A percentile compares a stretch with the other conserved stretches of the same genome.
These are phyloP conservation scores for Sphaerodactylus townsendi DNA, from an alignment of 2,113 vertebrate species.

Conservation along the genomic window DNA sequence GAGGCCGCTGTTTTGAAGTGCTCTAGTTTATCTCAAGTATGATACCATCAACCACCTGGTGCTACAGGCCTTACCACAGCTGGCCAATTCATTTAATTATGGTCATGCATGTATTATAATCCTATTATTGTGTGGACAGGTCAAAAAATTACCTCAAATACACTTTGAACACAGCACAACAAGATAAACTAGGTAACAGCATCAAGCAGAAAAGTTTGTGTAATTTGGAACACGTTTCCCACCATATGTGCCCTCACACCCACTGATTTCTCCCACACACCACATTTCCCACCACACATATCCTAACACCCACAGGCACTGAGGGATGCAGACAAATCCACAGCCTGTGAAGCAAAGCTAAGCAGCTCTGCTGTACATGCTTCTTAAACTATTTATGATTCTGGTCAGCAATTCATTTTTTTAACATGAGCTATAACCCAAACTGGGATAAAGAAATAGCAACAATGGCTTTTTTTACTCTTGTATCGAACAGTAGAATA, in stretches of 20 bases:
- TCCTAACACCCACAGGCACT: neutral
- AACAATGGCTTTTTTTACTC: neutral
- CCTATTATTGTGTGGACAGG: neutral
- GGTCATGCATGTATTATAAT: neutral
- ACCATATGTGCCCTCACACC: too few species aligned
- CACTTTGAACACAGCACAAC: neutral
- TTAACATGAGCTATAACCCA: neutral
- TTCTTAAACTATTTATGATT: neutral
- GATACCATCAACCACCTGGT: rapidly evolving
- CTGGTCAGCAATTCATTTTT: neutral
- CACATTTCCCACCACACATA: neutral
- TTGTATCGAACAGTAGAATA: too few species aligned
- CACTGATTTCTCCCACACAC: too few species aligned
- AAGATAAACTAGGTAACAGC: neutral
- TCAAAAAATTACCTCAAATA: neutral
- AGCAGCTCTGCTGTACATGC: neutral
- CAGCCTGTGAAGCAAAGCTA: too few species aligned
- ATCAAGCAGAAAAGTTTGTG: neutral
- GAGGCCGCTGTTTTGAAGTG: constrained; percentile 12
- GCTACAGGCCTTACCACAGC: neutral
- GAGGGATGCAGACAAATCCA: neutral
- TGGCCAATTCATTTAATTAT: neutral
- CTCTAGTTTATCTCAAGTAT: neutral
- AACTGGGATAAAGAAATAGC: neutral
- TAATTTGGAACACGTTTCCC: neutral